Conservation (phyloP, 1,140 invertebrate species). For the Ruditapes philippinarum region DNA sequence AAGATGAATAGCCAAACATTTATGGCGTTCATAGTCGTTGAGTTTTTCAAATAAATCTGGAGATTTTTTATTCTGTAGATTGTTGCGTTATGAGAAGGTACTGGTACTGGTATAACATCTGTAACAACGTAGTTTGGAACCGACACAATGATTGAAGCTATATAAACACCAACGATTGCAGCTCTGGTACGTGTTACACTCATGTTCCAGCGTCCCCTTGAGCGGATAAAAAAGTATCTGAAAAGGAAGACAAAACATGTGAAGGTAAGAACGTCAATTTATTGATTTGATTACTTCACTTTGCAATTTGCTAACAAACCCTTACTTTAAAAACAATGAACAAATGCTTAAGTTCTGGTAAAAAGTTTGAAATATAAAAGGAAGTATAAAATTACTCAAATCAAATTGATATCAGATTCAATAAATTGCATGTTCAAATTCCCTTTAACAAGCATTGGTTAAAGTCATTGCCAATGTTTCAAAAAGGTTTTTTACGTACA, state of each 20-base stretch:
- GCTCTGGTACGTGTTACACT: slow-evolving; percentile 91
- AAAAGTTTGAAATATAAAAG: too few species aligned
- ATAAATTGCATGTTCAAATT: too few species aligned
- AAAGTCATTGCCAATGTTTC: too few species aligned
- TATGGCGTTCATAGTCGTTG: slow-evolving; percentile 65
- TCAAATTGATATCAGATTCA: too few species aligned
- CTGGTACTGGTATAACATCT: slow-evolving; percentile 59
- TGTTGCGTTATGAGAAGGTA: slow-evolving; percentile 29
- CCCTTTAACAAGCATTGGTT: too few species aligned
- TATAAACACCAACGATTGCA: slow-evolving; percentile 91
- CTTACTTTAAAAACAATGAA: too few species aligned
- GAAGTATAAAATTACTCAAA: too few species aligned
- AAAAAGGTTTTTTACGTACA: too few species aligned
- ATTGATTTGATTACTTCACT: too few species aligned
- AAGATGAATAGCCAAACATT: slow-evolving; percentile 84
- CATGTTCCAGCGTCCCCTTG: slow-evolving; percentile 93
- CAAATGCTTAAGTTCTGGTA: too few species aligned
- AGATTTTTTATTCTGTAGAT: slow-evolving; percentile 70
- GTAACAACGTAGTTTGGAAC: slow-evolving; percentile 91
- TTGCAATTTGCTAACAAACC: too few species aligned
- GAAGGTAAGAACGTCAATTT: too few species aligned
- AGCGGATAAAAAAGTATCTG: slow-evolving; percentile 92
- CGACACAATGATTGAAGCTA: slow-evolving; percentile 92
- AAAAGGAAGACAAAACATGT: slow-evolving; percentile 91
- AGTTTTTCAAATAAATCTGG: slow-evolving; percentile 67